Base-by-base conservation (phyloP, 2,797 vertebrate genomes). In the Alfaro cultratus region DNA sequence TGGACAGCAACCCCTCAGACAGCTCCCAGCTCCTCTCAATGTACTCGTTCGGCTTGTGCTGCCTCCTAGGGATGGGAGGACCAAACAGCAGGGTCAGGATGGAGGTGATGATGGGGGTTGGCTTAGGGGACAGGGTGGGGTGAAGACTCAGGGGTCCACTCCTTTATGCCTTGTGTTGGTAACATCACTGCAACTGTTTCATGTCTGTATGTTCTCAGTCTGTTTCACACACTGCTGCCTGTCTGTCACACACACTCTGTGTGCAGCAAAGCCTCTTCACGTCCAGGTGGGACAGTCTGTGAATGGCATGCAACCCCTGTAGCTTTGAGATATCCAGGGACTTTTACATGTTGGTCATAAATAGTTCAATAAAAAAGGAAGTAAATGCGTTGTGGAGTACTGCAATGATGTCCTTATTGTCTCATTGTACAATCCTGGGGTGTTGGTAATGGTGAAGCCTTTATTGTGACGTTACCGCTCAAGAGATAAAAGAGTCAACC, bases 401-500 rank as follows among this genome's bases (percentile, higher is more conserved):
- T 93, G 88, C 88, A 91, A 84, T 86, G 79, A 78, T 90, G 78
- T 89, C 79, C 74, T 87, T 78, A 83, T 47, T 88, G 86, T 93
- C 73, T 88, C 77, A 83, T 49, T 88, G 86, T 93, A 80, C 91
- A 92, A 84, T 90, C 92, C 89, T 95, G 93, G 86, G 91, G 87
- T 93, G 90, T 80, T 89, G 87, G 87, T 93, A 93, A 93, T 94
- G 77, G 86, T 88, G 86, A 49, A 94, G 95, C 95, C 95, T 96
- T 95, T 97, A 96, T 96, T 95, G 98, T 99, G 98, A 99, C 98
- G 98, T 99, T 99, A 99, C 99, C 98, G 94, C 96, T 99, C 98
- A 99, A 99, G 98, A 98, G 97, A 99, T 99, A 99, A 99, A 99
- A 99, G 98, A 99, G 99, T 99, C 97, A 98, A 98, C 97, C 98